Base-by-base conservation (phyloP, 53 echinoderm and acorn worm genomes). In the Paracentrotus lividus region DNA sequence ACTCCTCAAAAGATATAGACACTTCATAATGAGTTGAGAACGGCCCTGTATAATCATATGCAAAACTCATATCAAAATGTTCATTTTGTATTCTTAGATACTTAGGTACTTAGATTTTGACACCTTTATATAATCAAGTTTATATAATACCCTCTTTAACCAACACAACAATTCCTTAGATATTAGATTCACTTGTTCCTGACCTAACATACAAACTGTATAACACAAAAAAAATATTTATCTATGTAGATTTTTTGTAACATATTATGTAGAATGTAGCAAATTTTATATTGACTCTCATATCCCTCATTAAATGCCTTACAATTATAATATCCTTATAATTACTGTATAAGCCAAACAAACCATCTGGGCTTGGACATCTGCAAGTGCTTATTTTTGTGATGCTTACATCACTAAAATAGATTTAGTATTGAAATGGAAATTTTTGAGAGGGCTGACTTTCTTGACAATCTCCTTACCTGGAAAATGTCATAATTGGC, bases 161-260 rank as follows among this genome's bases (percentile, higher is more conserved):
- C 44, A 81, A 9, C n/a, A 47, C 16, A 24, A 27, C 26, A n/a
- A 10, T 90, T 42, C 45, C 21, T 43, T 81, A 51, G 55, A 31
- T 26, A 93, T 93, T 93, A 93, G 88, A 53, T 72, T 65, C 88
- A 93, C 51, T 42, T 72, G 32, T 93, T 38, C 47, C 34, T 77
- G 29, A 72, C 75, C 42, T 54, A 88, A 81, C 81, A 93, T 85
- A 67, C 49, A 29, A 56, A 24, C 23, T 26, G 20, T 72, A 51
- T 75, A 88, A 56, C 29, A 38, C 29, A 34, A 92, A 26, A 3
- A 16, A 72, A 38, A 38, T 20, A 40, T 21, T 20, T 72, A 40
- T 72, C 20, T 40, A 64, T 64, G 27, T 64, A 64, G 6, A 64
- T 29, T 6, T 26, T 7, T 27, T 64, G n/a, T n/a, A n/a, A n/a